phyloP scores from a whole-genome alignment of 1,140 invertebrate genomes.

The Bombus balteatus region DNA sequence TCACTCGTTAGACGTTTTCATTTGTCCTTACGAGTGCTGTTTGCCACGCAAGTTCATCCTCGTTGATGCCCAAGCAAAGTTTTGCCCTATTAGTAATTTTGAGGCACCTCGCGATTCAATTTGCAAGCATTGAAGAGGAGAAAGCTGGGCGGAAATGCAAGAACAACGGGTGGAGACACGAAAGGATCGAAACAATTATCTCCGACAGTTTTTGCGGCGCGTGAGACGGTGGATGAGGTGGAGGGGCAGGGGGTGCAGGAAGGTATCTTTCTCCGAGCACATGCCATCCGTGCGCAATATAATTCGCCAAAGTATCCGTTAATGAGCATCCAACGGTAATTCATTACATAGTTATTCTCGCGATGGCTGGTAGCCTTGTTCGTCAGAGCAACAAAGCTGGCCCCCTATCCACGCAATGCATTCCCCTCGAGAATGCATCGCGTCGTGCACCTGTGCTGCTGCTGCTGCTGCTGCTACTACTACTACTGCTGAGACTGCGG shows the following conservation, averaged over 20 bases:
- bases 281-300: conserved; percentile 18
- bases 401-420: conserved; percentile 51
- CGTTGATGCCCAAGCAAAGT: neutral
- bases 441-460: conserved; percentile 65
- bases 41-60: neutral
- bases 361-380: conserved; percentile 32
- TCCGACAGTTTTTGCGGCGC: conserved; percentile 17
- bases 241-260: neutral
- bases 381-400: conserved; percentile 59
- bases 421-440: conserved; percentile 65
- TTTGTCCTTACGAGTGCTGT: neutral
- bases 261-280: neutral
- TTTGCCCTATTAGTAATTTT: conserved; percentile 26
- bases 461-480: neutral
- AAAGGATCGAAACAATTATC: conserved; percentile 45
- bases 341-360: conserved; percentile 59
- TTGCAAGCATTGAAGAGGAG: neutral
- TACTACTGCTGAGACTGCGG: conserved; percentile 49
- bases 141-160: neutral
- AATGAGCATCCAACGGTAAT: conserved; percentile 62
- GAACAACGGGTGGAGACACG: neutral
- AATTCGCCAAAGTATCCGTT: conserved; percentile 63
- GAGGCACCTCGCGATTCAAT: conserved; percentile 17
- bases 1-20: neutral
- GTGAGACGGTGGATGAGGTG: neutral